Conservation (phyloP, 1,140 invertebrate genomes). For the Hyles vespertilio region DNA sequence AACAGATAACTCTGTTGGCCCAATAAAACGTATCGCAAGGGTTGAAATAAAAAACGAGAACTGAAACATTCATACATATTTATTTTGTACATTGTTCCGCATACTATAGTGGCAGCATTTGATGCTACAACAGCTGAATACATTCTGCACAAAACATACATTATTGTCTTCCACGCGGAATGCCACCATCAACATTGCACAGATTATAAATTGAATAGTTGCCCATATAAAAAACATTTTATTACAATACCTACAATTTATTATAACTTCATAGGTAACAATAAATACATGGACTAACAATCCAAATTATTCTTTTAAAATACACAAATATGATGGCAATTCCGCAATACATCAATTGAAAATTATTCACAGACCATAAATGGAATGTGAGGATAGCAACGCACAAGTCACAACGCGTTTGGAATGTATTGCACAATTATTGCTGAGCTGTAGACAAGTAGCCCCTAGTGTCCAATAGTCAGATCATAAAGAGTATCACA, state of each 20-base stretch:
- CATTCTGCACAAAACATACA: constrained; percentile 3
- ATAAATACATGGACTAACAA: too few species aligned
- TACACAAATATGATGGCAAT: too few species aligned
- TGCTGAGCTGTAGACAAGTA: not conserved
- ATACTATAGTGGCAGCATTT: constrained; percentile 2
- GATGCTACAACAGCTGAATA: constrained; percentile 7
- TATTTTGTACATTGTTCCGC: constrained; percentile 6
- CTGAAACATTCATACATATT: constrained; percentile 1
- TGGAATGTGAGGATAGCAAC: too few species aligned
- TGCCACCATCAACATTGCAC: not conserved
- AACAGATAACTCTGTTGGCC: too few species aligned
- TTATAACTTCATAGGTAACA: too few species aligned
- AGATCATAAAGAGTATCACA: constrained; percentile 6
- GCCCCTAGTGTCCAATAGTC: not conserved
- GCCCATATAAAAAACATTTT: too few species aligned
- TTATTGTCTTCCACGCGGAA: constrained; percentile 5
- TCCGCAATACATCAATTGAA: too few species aligned
- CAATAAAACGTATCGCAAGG: too few species aligned
- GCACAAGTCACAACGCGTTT: not conserved
- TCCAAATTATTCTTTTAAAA: too few species aligned
- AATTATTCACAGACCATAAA: too few species aligned
- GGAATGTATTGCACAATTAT: constrained; percentile 6
- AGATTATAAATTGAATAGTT: too few species aligned
- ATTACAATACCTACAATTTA: too few species aligned
- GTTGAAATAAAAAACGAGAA: not conserved